Evolutionary conservation across 2,797 vertebrate species (phyloP).

Genomic region (Ciconia nigra): DNA sequence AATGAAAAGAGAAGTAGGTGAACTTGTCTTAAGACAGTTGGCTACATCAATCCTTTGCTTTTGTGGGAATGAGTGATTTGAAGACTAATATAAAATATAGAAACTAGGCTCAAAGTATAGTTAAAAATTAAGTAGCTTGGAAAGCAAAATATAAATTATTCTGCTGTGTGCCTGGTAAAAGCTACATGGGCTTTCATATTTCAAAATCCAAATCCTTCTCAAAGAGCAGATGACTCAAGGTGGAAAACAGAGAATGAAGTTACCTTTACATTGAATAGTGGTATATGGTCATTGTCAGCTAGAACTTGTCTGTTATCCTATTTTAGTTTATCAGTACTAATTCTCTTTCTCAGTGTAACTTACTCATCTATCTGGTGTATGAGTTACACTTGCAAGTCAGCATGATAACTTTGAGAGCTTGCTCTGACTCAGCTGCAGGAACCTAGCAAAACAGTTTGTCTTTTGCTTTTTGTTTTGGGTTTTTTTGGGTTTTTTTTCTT

Average conservation of each 20-base stretch:
- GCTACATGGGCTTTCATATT: not conserved
- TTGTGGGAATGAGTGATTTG: not conserved
- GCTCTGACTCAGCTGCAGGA: not conserved
- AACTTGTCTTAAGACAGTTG: not conserved
- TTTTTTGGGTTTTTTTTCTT: no score
- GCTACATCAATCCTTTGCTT: not conserved
- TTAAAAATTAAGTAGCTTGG: constrained; percentile 44
- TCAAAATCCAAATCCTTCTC: not conserved
- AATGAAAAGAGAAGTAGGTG: not conserved
- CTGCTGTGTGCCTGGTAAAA: not conserved
- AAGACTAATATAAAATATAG: constrained; percentile 6
- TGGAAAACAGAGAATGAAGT: not conserved
- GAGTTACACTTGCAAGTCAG: not conserved
- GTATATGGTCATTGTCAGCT: not conserved
- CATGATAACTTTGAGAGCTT: not conserved
- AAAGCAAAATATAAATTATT: constrained; percentile 44
- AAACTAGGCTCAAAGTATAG: not conserved
- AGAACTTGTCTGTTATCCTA: not conserved
- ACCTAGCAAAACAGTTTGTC: not conserved
- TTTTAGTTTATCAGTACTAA: not conserved
- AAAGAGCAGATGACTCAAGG: not conserved
- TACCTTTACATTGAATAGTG: not conserved
- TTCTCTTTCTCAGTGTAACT: not conserved
- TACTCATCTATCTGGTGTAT: not conserved
- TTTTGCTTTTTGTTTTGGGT: no score